Base-by-base conservation (phyloP, 1,140 invertebrate species). In the Rhagoletis zephyria region DNA sequence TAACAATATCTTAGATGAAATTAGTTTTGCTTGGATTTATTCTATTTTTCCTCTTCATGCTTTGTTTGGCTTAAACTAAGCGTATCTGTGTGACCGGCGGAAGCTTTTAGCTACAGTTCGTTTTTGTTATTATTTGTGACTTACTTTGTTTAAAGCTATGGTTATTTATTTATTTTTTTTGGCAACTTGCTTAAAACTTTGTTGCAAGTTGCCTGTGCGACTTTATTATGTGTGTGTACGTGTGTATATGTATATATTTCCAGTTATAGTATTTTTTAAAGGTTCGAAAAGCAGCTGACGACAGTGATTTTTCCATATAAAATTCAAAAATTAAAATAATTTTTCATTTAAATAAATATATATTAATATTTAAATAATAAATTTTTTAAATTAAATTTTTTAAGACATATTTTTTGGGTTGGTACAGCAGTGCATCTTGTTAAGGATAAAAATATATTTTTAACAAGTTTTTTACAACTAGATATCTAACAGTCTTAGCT, bases 1-100 rank as follows among this genome's bases (percentile, higher is more conserved):
- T 48, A 81, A 56, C 48, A 51, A 81, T 56, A 81, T 81, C 74
- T 81, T 56, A 81, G 74, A 81, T 81, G 48, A 81, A 81, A 81
- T 81, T 81, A 81, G 74, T 10, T 81, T 81, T 30, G 48, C 74
- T 81, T 81, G 74, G 40, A 74, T 74, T 74, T 74, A 45, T 74
- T 74, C 2, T 67, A 67, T 67, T 6, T 67, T 67, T 19, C 64
- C 64, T 19, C 10, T 67, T 19, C 30, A 14, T 30, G 45, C 48
- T 48, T 81, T 81, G 74, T 81, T 48, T 48, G 74, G 74, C 45
- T 56, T 16, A 14, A 42, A 51, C n/a, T 81, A 51, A 81, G 48
- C 45, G 42, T 81, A 19, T 7, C 45, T 19, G n/a, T 56, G 16
- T 56, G 48, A 81, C 30, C 6, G 16, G n/a, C 56, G 6, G 19